Conservation (phyloP, 2,113 vertebrate genomes). For the Sebastes fasciatus region DNA sequence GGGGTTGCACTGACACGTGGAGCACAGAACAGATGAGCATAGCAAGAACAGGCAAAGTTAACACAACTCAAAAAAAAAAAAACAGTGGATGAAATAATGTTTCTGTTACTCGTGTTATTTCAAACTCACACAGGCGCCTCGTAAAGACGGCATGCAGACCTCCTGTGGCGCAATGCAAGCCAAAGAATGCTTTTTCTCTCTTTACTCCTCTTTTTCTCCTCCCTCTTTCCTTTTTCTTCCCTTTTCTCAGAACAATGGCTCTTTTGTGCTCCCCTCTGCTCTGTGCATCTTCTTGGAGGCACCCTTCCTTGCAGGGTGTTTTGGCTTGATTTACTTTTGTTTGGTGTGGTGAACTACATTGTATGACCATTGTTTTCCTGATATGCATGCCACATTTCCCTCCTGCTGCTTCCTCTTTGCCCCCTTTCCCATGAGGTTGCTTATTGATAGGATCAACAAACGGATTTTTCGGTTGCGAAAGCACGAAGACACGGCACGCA, state of each 20-base stretch:
- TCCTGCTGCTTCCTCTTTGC: not conserved
- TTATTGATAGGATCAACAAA: conserved; percentile 25
- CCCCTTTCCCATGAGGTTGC: conserved; percentile 25
- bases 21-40: conserved; percentile 47
- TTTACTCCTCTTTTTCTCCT: conserved; percentile 33
- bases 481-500: conserved; percentile 14
- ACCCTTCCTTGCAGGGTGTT: conserved; percentile 37
- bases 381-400: conserved; percentile 24
- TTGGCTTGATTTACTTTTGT: conserved; percentile 62
- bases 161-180: conserved; percentile 61
- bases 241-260: conserved; percentile 71
- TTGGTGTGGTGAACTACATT: conserved; percentile 41
- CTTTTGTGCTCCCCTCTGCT: conserved; percentile 59
- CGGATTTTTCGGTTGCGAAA: not conserved
- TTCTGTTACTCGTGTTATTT: conserved; percentile 71
- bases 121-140: conserved; percentile 62
- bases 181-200: conserved; percentile 55
- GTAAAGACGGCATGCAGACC: conserved; percentile 68
- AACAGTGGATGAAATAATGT: conserved; percentile 54
- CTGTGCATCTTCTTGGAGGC: conserved; percentile 51
- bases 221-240: conserved; percentile 28
- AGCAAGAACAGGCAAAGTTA: conserved; percentile 74
- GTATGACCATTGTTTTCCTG: conserved; percentile 34
- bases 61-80: conserved; percentile 54
- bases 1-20: conserved; percentile 47